Base-by-base conservation (phyloP, 2,888 invertebrate species). In the Pyrrhia umbra region DNA sequence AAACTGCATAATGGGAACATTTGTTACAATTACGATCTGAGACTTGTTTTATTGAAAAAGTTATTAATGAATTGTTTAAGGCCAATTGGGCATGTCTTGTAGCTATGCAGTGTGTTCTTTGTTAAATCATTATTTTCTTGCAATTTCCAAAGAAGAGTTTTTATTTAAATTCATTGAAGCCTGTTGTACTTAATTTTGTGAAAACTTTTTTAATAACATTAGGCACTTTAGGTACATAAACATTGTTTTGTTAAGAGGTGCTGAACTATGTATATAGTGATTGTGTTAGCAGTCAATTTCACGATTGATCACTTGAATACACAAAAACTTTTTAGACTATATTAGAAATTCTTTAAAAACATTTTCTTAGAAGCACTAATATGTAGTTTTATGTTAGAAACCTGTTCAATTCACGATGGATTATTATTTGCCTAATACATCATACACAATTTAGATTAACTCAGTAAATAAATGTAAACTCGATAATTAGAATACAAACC, bases 1-100 rank as follows among this genome's bases (percentile, higher is more conserved):
- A 47, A 45, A 40, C 39, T 45, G n/a, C 1, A n/a, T 30, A 43
- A 18, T 20, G n/a, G 3, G 5, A 21, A 58, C 27, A 58, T 72
- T 58, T 46, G 16, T 69, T 65, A 55, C 54, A 46, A 58, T 58
- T 55, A 65, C 16, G 34, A 42, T 30, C 37, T 4, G 37, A 49
- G 18, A 21, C 56, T 37, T 64, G 34, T 65, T 23, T 50, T 72
- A 69, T 72, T 72, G 40, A 46, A 72, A 46, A 72, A 51, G 50
- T 70, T 65, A 46, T n/a, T 13, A 13, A 30, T 20, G 18, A 37
- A 30, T 20, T 49, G 34, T 23, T 23, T 23, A 23, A 23, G 23
- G 23, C 3, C 23, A 4, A 23, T 18, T 42, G 8, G 16, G 3
- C 5, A 39, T 9, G 25, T 10, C 16, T n/a, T 51, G n/a, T n/a